These are phyloP conservation scores for Gymnodraco acuticeps DNA, from an alignment of 2,797 vertebrate genomes.

Conservation along the genomic window DNA sequence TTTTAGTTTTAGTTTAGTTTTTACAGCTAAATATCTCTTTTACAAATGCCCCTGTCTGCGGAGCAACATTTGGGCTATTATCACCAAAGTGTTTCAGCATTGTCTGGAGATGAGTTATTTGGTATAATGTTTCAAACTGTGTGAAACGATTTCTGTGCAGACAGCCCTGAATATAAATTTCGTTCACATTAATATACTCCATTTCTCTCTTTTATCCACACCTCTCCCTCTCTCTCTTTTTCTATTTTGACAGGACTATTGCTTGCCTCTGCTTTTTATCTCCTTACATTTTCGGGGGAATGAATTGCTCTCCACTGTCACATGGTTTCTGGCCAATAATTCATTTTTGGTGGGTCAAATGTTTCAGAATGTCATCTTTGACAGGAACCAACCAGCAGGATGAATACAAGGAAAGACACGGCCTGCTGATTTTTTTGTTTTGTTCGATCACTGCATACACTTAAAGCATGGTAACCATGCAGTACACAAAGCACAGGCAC, in stretches of 20 bases:
- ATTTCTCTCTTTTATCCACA: constrained; percentile 51
- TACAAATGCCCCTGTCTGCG: constrained; percentile 73
- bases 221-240: constrained; percentile 33
- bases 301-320: constrained; percentile 82
- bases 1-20: constrained; percentile 68
- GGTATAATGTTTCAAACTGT: constrained; percentile 61
- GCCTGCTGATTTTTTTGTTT: constrained; percentile 65
- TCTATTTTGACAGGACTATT: constrained; percentile 81
- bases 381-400: constrained; percentile 84
- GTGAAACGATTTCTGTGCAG: constrained; percentile 58
- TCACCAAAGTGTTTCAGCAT: constrained; percentile 69
- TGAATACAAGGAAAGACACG: constrained; percentile 81
- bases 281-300: constrained; percentile 83
- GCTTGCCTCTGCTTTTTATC: constrained; percentile 82
- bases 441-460: constrained; percentile 72
- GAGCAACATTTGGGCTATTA: constrained; percentile 77
- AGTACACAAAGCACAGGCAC: constrained; percentile 53
- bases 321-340: constrained; percentile 78
- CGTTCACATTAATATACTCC: constrained; percentile 81
- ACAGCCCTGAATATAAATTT: constrained; percentile 77
- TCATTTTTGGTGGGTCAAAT: constrained; percentile 87
- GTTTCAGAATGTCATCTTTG: constrained; percentile 87
- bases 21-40: constrained; percentile 81
- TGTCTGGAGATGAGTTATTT: constrained; percentile 69
- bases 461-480: constrained; percentile 68